Percentiles rank a stretch among this genome's conserved stretches.
Conservation (phyloP, 2,797 vertebrate species). For the Sebastes minor region DNA sequence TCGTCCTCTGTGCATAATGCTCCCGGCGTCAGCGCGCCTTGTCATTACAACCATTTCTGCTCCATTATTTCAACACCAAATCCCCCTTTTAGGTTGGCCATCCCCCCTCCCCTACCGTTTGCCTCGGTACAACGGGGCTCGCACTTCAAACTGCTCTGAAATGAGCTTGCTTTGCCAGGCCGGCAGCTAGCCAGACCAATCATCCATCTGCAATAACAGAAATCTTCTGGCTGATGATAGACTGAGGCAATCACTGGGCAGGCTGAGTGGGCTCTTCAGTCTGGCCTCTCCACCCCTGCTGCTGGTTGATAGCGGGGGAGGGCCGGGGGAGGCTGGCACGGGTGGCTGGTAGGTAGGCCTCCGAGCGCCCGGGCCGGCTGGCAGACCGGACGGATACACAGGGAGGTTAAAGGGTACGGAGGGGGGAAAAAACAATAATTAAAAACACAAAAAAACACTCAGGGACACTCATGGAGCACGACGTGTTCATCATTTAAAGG, state of each 20-base stretch:
- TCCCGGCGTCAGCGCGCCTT: constrained; percentile 43
- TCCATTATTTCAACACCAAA: constrained; percentile 74
- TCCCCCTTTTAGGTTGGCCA: constrained; percentile 20
- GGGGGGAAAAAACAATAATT: neutral
- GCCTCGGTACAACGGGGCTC: constrained; percentile 50
- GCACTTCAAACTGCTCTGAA: constrained; percentile 74
- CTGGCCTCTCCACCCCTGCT: constrained; percentile 73
- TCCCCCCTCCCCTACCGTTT: neutral
- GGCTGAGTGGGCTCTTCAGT: constrained; percentile 78
- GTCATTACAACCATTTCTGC: constrained; percentile 73
- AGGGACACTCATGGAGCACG: too few relatives aligned
- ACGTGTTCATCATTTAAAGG: constrained; percentile 9
- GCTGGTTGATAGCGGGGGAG: constrained; percentile 68
- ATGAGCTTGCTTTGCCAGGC: constrained; percentile 74
- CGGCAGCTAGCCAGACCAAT: constrained; percentile 78
- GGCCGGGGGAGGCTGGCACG: constrained; percentile 50
- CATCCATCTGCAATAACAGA: constrained; percentile 81
- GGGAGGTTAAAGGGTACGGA: constrained; percentile 15
- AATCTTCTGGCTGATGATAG: constrained; percentile 79
- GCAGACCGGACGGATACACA: constrained; percentile 18
- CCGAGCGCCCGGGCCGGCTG: constrained; percentile 1
- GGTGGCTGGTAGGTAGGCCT: constrained; percentile 43
- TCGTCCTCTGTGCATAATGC: constrained; percentile 62
- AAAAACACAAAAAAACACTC: neutral
- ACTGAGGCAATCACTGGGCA: constrained; percentile 78